Base-by-base conservation (phyloP, 2,888 invertebrate species). In the Conops quadrifasciatus region DNA sequence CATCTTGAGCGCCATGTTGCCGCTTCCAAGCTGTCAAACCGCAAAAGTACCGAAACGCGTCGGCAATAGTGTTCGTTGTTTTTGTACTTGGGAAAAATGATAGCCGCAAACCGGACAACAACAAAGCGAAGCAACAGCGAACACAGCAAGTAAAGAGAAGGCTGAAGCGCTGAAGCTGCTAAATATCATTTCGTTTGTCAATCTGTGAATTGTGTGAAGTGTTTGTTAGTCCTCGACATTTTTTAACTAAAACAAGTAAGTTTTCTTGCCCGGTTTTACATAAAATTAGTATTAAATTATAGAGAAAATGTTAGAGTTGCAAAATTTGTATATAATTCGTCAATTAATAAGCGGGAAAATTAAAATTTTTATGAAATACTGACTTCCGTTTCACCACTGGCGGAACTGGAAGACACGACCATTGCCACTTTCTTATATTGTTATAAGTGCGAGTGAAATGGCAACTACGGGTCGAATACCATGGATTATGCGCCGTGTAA, bases 381-480 rank as follows among this genome's bases (percentile, higher is more conserved):
- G 75, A 79, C 78, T 79, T 79, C 79, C 79, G 79, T 76, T 79
- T 76, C 75, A 60, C 62, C 70, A 53, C 43, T 71, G 73, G 76
- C 77, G 77, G 77, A 78, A 76, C 76, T 78, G 77, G 77, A 78
- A 76, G 73, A 74, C 73, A 75, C 75, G 69, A 74, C 72, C 71
- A 68, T 75, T 76, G 76, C 76, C 75, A 75, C 74, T 72, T 74
- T 53, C 67, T 71, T 71, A 71, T 56, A 64, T 70, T 69, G 68
- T 67, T 51, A 15, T 71, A 73, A 69, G 76, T 73, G 73, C 67
- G 71, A 67, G 67, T 30, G 63, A 67, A 67, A 67, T 62, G 26
- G 67, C 45, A 53, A 67, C 36, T 49, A 30, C 1, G 24, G 28
- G 0, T 26, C 16, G 16, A 21, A 15, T 11, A 24, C 26, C 53